Evolutionary conservation across 2,113 vertebrate genomes (phyloP).

Genomic region (Picathartes gymnocephalus): DNA sequence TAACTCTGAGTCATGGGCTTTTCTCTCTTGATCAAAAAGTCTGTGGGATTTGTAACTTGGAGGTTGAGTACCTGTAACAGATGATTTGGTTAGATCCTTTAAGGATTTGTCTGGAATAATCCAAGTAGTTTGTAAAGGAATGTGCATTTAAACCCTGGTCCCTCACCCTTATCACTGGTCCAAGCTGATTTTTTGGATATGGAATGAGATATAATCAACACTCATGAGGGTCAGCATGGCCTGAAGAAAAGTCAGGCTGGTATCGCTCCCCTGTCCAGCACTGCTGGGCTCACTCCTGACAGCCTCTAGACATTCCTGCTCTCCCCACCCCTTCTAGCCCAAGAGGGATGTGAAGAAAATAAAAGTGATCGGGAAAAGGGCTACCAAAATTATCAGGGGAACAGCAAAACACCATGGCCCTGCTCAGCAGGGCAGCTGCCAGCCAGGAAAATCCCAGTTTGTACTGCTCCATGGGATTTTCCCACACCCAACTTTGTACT

Average conservation of each 20-base stretch:
- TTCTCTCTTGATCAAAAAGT: background rate
- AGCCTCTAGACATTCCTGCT: background rate
- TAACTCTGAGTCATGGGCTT: background rate
- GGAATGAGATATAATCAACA: background rate
- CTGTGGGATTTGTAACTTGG: background rate
- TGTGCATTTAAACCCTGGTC: background rate
- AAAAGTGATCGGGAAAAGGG: background rate
- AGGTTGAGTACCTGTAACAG: background rate
- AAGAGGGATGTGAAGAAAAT: background rate
- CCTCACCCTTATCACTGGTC: background rate
- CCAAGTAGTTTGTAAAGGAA: background rate
- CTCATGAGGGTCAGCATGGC: background rate
- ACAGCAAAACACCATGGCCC: background rate
- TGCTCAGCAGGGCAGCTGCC: background rate
- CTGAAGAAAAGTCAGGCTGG: background rate
- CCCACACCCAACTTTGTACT: background rate
- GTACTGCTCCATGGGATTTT: background rate
- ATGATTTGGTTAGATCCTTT: background rate
- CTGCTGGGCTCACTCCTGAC: background rate
- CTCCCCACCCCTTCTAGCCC: background rate
- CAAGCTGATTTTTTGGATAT: background rate
- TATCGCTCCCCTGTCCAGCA: background rate
- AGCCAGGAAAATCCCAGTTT: background rate
- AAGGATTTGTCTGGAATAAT: background rate
- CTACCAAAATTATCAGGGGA: background rate